Base-by-base conservation (phyloP, 1,140 invertebrate genomes). In the Drosophila repleta region DNA sequence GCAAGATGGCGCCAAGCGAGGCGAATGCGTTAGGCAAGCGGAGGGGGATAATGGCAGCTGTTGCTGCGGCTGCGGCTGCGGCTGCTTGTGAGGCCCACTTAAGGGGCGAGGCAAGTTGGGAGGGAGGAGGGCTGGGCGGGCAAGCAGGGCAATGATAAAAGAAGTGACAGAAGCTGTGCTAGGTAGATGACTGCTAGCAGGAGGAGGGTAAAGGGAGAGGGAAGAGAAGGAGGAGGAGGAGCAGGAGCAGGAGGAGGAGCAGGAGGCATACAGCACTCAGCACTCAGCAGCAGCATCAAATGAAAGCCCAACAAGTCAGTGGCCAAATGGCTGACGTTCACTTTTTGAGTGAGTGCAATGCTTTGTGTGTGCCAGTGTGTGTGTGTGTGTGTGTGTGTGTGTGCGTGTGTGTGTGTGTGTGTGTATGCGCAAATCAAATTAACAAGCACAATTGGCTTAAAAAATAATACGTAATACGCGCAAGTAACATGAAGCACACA, bases 381-480 rank as follows among this genome's bases (percentile, higher is more conserved):
- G 43, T 60, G 43, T 37, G 57, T 48, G 71, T 56, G 61, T 48
- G 39, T 65, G 61, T 45, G 48, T 46, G 46, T 20, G 39, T 26
- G 17, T 45, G 18, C 53, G 17, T 83, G 72, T 79, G 64, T 62
- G 61, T 46, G 49, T 41, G 43, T 20, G 41, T 26, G 17, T 48
- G 18, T 58, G 17, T 83, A 72, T 79, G 64, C 48, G 45, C 66
- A 87, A 87, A 87, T 87, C 75, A 87, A 87, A 87, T 87, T 87
- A 87, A 88, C 82, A 87, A 79, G 79, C 78, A 87, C 83, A 87
- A 87, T 87, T 87, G 82, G 82, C 82, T 82, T 70, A 64, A 78
- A 82, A 67, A 79, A 73, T 43, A 75, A 61, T 55, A 45, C 45
- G 71, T 77, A 85, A 77, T 75, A 75, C 74, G 71, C 79, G 61